phyloP scores from a whole-genome alignment of 2,888 invertebrate genomes.

The Netelia inedita region DNA sequence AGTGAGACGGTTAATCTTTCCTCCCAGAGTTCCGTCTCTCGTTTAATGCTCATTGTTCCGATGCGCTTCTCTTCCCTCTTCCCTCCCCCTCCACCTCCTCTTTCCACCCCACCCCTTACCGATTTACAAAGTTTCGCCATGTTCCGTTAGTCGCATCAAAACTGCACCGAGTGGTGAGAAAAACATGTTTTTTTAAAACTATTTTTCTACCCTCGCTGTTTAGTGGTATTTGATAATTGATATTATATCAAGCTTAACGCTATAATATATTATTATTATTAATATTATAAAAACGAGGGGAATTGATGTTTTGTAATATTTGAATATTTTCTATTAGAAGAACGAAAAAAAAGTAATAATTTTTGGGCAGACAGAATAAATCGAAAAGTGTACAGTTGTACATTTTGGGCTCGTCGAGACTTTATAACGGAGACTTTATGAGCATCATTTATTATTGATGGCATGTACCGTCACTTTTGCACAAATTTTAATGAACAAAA shows the following conservation, averaged over 20 bases:
- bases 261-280: too few species aligned
- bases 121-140: conserved; percentile 46
- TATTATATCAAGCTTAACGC: too few species aligned
- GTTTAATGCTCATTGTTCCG: conserved; percentile 76
- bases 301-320: too few species aligned
- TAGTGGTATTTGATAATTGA: too few species aligned
- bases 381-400: too few species aligned
- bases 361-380: too few species aligned
- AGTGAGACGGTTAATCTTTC: conserved; percentile 40
- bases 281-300: too few species aligned
- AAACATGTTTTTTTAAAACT: too few species aligned
- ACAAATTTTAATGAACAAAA: neutral
- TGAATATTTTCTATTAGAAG: too few species aligned
- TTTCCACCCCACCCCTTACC: neutral
- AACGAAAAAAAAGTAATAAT: too few species aligned
- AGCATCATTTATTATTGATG: neutral
- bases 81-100: conserved; percentile 59
- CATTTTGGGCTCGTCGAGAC: too few species aligned
- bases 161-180: neutral
- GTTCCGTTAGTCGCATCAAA: conserved; percentile 68
- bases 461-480: neutral
- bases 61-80: conserved; percentile 62
- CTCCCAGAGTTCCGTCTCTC: conserved; percentile 70
- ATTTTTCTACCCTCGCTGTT: too few species aligned
- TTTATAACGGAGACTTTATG: neutral